Evolutionary conservation across 2,797 vertebrate genomes (phyloP).

Genomic region (Botia almorhae): DNA sequence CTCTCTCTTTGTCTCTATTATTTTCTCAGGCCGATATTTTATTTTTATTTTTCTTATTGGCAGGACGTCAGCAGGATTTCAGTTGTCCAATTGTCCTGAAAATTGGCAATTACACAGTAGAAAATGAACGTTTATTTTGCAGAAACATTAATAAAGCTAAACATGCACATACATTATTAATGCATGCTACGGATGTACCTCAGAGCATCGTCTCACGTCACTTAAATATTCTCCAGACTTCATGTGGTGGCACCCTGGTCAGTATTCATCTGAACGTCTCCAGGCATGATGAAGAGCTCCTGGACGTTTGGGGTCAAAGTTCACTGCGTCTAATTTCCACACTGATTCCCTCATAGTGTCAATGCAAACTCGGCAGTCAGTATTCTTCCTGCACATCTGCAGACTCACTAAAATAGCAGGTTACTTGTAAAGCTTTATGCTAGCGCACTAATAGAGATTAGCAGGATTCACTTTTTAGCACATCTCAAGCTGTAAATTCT

Average conservation of each 20-base stretch:
- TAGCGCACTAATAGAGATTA: neutral
- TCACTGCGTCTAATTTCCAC: neutral
- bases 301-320: neutral
- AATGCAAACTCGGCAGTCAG: neutral
- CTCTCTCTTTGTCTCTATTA: neutral
- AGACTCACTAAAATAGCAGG: no score
- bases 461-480: slow-evolving; percentile 56
- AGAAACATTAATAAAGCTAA: no score
- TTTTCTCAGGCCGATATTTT: neutral
- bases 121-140: neutral
- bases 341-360: neutral
- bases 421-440: slow-evolving; percentile 64
- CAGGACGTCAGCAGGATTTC: neutral
- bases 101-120: slow-evolving; percentile 14
- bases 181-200: slow-evolving; percentile 52
- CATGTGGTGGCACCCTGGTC: neutral
- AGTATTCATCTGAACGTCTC: neutral
- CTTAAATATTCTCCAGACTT: neutral
- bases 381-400: neutral
- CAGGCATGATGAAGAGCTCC: neutral
- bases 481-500: neutral
- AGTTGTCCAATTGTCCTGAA: slow-evolving; percentile 16
- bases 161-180: no score
- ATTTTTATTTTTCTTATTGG: neutral
- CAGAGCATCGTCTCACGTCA: neutral